phyloP scores from a whole-genome alignment of 2,888 invertebrate genomes.

The Eretmocerus hayati region DNA sequence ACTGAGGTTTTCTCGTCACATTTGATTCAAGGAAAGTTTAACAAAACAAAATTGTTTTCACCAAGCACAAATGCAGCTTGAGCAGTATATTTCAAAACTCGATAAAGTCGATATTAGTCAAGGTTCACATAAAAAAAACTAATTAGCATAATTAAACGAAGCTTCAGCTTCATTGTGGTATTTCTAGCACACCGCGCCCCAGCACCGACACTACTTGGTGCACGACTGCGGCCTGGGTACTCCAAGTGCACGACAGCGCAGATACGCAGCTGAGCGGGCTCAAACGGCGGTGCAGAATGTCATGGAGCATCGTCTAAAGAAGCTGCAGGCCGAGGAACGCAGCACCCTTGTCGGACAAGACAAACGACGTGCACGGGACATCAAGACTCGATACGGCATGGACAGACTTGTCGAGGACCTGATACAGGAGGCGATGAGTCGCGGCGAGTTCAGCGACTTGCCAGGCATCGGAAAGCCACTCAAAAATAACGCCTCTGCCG shows the following conservation, averaged over 20 bases:
- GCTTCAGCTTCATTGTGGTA: no score
- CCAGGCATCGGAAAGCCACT: slow-evolving; percentile 78
- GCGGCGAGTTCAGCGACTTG: slow-evolving; percentile 82
- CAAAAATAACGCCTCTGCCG: slow-evolving; percentile 52
- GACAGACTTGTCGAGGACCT: slow-evolving; percentile 86
- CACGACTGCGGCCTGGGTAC: slow-evolving; percentile 73
- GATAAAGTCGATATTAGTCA: no score
- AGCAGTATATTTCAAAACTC: no score
- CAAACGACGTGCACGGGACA: slow-evolving; percentile 33
- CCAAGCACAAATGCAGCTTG: no score
- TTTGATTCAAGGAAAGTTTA: no score
- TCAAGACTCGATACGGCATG: slow-evolving; percentile 58
- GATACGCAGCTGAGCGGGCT: slow-evolving; percentile 64
- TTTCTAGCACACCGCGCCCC: slow-evolving; percentile 73
- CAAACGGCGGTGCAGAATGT: slow-evolving; percentile 65
- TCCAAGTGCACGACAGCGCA: slow-evolving; percentile 70
- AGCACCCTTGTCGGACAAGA: slow-evolving; percentile 34
- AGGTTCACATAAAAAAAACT: no score
- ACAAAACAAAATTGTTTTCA: no score
- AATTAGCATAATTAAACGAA: no score
- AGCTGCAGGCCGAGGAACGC: slow-evolving; percentile 49
- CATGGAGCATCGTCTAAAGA: slow-evolving; percentile 58
- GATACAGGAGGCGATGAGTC: slow-evolving; percentile 84
- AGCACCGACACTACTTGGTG: slow-evolving; percentile 77
- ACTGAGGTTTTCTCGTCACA: background rate